Conservation (phyloP, 2,888 invertebrate species). For the Rhingia campestris region DNA sequence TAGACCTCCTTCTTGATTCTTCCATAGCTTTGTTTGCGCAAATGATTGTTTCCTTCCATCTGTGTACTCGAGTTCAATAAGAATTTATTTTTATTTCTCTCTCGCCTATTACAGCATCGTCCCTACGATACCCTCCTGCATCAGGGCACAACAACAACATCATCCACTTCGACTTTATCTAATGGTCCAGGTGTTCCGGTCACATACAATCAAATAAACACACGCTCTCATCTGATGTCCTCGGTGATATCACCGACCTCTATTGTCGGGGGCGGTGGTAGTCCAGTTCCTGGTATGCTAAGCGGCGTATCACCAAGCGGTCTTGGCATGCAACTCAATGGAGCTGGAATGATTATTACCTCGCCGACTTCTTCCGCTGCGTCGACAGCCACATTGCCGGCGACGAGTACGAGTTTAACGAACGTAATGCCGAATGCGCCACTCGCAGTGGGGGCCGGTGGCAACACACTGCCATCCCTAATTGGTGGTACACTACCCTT, state of each 20-base stretch:
- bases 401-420: slow-evolving; percentile 74
- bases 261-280: slow-evolving; percentile 75
- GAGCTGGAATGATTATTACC: slow-evolving; percentile 77
- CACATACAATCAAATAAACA: slow-evolving; percentile 82
- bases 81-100: slow-evolving; percentile 38
- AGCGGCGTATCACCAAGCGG: slow-evolving; percentile 60
- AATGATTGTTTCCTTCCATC: slow-evolving; percentile 23
- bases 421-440: slow-evolving; percentile 75
- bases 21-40: slow-evolving; percentile 11
- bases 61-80: slow-evolving; percentile 51
- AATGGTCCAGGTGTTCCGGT: slow-evolving; percentile 77
- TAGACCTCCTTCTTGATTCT: neutral
- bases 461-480: slow-evolving; percentile 68
- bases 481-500: slow-evolving; percentile 79
- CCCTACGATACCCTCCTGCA: slow-evolving; percentile 65
- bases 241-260: slow-evolving; percentile 78
- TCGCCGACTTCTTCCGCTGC: slow-evolving; percentile 80
- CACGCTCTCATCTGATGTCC: slow-evolving; percentile 80
- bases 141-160: slow-evolving; percentile 60
- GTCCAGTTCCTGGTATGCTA: slow-evolving; percentile 61
- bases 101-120: slow-evolving; percentile 52
- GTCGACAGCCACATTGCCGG: slow-evolving; percentile 79
- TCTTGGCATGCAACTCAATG: slow-evolving; percentile 63
- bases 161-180: slow-evolving; percentile 59
- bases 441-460: slow-evolving; percentile 69